Base-by-base conservation (phyloP, 2,888 invertebrate species). In the Drosophila neotestacea region DNA sequence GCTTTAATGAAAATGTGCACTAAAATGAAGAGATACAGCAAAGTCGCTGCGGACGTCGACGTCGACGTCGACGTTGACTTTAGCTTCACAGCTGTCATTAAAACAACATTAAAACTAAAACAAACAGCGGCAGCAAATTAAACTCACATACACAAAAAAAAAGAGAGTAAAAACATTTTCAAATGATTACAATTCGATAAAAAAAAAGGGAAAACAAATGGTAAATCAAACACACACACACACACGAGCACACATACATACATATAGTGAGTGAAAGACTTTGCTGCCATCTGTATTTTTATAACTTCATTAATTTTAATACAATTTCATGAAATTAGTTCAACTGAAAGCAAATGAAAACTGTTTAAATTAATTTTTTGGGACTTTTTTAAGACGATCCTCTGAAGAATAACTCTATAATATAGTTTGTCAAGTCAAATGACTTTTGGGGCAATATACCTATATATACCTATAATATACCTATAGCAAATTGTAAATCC, bases 41-140 rank as follows among this genome's bases (percentile, higher is more conserved):
- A 51, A 32, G 39, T n/a, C 47, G 27, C 6, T 28, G 22, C 4
- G 32, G 39, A 48, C 65, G 10, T 11, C 44, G 39, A 48, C 65
- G 10, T 13, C 39, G 48, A 52, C 66, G 27, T 13, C 50, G 34
- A 39, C 38, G n/a, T 36, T 34, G 63, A 22, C 22, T 22, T 44
- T 51, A 16, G 56, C 75, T 62, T 59, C 75, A 76, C 81, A 83
- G 73, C 76, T 83, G 78, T 64, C 83, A 81, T 78, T 84, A 79
- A 81, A 81, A 76, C 81, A 70, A 81, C 79, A 81, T 81, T 81
- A 70, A 81, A 84, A 69, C 48, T 67, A 77, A 81, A 81, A 46
- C 68, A 76, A 76, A 69, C 62, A 69, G 27, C 46, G 61, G 36
- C 69, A 52, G 62, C 59, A 76, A 73, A 76, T 65, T 76, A 59